Evolutionary conservation across 2,797 vertebrate genomes (phyloP).

Genomic region (Coreius guichenoti): DNA sequence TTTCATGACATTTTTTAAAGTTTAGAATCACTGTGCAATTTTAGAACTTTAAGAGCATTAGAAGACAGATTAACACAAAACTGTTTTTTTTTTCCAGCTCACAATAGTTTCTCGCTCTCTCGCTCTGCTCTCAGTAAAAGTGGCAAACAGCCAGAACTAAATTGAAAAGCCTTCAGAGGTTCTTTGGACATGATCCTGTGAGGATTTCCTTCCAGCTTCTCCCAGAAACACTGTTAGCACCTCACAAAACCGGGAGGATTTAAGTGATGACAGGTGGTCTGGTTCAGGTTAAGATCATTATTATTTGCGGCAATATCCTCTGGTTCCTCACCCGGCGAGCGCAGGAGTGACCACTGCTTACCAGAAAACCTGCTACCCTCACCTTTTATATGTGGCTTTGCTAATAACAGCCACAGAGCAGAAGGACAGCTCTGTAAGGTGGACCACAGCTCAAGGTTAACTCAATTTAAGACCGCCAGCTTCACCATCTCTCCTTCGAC

Average conservation of each 20-base stretch:
- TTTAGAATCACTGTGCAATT: not conserved
- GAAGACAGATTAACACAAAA: not conserved
- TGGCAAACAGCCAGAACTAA: not conserved
- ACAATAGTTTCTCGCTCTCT: not conserved
- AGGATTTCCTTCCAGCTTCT: constrained; percentile 19
- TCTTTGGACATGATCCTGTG: not conserved
- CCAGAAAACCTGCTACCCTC: not conserved
- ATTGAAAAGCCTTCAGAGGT: not conserved
- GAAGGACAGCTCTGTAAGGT: not conserved
- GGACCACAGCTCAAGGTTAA: constrained; percentile 32
- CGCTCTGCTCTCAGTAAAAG: not conserved
- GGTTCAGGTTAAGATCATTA: not conserved
- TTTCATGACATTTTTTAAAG: not conserved
- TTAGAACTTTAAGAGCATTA: not conserved
- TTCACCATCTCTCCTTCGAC: not conserved
- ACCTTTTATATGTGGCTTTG: constrained; percentile 3
- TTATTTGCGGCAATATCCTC: not conserved
- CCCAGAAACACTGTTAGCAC: constrained; percentile 1
- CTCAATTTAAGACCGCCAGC: constrained; percentile 22
- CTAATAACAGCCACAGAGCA: not conserved
- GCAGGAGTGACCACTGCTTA: not conserved
- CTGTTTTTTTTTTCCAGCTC: not conserved
- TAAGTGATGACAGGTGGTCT: not conserved
- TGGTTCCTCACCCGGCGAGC: not conserved
- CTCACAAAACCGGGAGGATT: constrained; percentile 10